Evolutionary conservation across 2,113 vertebrate genomes (phyloP), one percentile per base, ranked within the genome.

Genomic region (Chauna torquata): DNA sequence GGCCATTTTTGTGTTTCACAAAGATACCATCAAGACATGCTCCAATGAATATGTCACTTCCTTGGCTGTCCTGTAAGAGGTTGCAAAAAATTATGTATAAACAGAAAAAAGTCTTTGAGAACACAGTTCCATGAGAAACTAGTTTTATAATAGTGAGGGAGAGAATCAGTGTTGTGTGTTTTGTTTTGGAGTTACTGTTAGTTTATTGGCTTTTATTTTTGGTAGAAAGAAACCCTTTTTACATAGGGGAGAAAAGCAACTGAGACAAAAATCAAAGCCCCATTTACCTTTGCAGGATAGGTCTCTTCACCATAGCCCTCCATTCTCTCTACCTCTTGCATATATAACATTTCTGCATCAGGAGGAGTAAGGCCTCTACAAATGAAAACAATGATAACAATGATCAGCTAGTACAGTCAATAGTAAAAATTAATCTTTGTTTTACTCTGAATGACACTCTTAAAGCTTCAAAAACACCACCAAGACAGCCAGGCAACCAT

Each of bases 281-380:
- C 2, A 6, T 69, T 94, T 91, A 99, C 99, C 99, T 99, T 99
- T 45, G 99, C 99, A 87, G 99, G 99, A 95, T 99, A 99, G 90
- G 98, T 99, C 97, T 99, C 99, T 88, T 99, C 99, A 18, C 99
- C 99, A 20, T 99, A 99, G 57, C 99, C 99, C 14, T 99, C 99
- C 98, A 99, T 99, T 92, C 99, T 98, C 98, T 99, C 99, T 58
- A 99, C 99, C 93, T 99, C 99, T 97, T 99, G 99, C 99, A 99
- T 99, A 97, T 99, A 99, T 40, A 99, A 96, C 98, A 99, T 98
- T 96, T 99, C 99, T 1, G 99, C 99, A 69, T 99, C 99, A 24
- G 99, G 98, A 28, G 99, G 98, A 19, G 98, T 96, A 94, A 99
- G 98, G 65, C 99, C 99, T 97, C 99, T 99, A 90, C 36, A 97